phyloP scores from a whole-genome alignment of 1,140 invertebrate genomes.

The Ceratina calcarata region DNA sequence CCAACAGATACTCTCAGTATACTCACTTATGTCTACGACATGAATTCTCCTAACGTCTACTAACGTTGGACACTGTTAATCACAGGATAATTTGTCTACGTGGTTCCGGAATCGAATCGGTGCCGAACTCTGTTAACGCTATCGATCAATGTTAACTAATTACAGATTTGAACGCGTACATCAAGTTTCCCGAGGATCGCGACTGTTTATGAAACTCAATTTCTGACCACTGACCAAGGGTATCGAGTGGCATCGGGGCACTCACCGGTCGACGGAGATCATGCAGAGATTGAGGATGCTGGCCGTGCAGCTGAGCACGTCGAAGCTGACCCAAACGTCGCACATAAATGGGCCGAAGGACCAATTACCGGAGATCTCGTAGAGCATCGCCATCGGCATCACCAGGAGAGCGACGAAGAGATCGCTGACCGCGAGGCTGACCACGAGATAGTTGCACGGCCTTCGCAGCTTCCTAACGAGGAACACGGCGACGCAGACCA shows the following conservation, averaged over 20 bases:
- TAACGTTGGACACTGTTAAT: too few species aligned
- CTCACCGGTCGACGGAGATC: slow-evolving; percentile 90
- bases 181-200: background rate
- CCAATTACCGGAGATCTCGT: slow-evolving; percentile 91
- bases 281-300: slow-evolving; percentile 96
- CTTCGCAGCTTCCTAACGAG: slow-evolving; percentile 91
- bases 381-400: slow-evolving; percentile 92
- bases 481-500: slow-evolving; percentile 93
- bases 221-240: background rate
- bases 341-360: slow-evolving; percentile 91
- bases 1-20: too few species aligned
- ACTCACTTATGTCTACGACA: too few species aligned
- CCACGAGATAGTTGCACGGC: slow-evolving; percentile 93
- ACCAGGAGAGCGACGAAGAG: slow-evolving; percentile 90
- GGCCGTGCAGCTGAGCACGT: slow-evolving; percentile 91
- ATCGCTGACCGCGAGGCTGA: slow-evolving; percentile 93
- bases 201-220: background rate
- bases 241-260: too few species aligned
- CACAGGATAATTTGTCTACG: too few species aligned
- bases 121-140: too few species aligned
- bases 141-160: too few species aligned
- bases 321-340: slow-evolving; percentile 92
- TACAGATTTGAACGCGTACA: too few species aligned
- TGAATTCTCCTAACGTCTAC: too few species aligned
- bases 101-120: too few species aligned